Evolutionary conservation across 2,888 invertebrate genomes (phyloP), one percentile per base, ranked within the genome.

Genomic region (Odontocerum albicorne): DNA sequence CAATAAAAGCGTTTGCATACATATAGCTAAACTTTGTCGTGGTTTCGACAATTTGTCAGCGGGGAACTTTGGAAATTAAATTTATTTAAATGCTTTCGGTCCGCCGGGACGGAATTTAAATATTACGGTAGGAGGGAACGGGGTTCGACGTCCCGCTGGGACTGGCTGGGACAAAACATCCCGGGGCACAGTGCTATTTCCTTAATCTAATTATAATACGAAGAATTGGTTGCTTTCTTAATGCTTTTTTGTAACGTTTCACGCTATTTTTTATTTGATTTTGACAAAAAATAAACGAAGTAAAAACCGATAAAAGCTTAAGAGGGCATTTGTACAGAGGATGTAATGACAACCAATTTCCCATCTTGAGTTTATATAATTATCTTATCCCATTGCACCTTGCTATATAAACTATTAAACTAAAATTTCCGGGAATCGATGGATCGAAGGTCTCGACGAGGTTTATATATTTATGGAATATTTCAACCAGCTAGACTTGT

Each of bases 31-130:
- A 50, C 33, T 45, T 8, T 40, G 38, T 49, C 51, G 60, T 49
- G 60, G 60, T 60, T 57, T 60, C 55, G 55, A 57, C 59, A 56
- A 60, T 60, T 60, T 60, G 59, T 60, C 59, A 57, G 56, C 59
- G 57, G 59, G 59, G 57, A 57, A 51, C 57, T 57, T 52, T 44
- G 57, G 52, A 60, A 60, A 60, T 60, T 60, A 60, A 60, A 60
- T 60, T 60, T 60, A 60, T 60, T 60, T 60, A 60, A 60, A 60
- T 60, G 60, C 46, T 50, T 51, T 46, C 31, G 21, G 49, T 60
- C 60, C 60, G 49, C 35, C 27, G 60, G 57, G 60, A 57, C 42
- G 35, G 51, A 55, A 60, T 60, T 60, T 60, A 47, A 60, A 60
- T 60, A 55, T 51, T 46, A 50, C 53, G 40, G 44, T 44, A 57